Conservation (phyloP, 2,888 invertebrate species). For the Lithosia quadra region DNA sequence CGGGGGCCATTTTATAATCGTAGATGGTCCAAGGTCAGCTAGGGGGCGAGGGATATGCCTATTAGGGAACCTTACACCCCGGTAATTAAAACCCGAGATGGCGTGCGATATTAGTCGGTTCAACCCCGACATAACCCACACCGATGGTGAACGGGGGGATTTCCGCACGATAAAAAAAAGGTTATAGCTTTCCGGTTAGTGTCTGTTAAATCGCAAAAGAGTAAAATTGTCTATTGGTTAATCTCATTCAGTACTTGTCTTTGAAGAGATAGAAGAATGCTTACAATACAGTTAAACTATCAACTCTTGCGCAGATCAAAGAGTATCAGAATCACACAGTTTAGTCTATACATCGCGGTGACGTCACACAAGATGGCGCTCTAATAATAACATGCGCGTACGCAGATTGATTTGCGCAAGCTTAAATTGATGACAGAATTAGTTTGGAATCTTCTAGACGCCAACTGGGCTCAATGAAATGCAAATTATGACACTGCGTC, state of each 20-base stretch:
- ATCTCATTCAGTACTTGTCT: neutral
- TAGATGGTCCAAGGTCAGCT: no score
- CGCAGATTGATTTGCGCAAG: conserved; percentile 25
- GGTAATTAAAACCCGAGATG: no score
- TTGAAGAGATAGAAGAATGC: neutral
- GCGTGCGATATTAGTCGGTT: no score
- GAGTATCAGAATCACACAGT: conserved; percentile 6
- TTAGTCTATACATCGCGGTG: conserved; percentile 13
- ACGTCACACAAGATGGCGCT: conserved; percentile 27
- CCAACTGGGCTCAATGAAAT: neutral
- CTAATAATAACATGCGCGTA: conserved; percentile 20
- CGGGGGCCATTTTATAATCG: no score
- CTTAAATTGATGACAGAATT: conserved; percentile 22
- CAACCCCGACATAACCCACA: no score
- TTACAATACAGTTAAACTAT: conserved; percentile 2
- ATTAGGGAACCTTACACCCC: no score
- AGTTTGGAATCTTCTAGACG: conserved; percentile 3
- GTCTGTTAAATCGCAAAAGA: neutral
- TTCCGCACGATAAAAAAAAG: no score
- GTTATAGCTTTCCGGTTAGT: neutral
- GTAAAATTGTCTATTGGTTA: neutral
- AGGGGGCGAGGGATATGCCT: no score
- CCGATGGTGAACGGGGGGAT: no score
- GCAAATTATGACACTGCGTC: neutral
- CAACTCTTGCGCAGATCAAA: conserved; percentile 17